Conservation (phyloP, 2,113 vertebrate genomes). For the sheep (Ovis aries) region DNA sequence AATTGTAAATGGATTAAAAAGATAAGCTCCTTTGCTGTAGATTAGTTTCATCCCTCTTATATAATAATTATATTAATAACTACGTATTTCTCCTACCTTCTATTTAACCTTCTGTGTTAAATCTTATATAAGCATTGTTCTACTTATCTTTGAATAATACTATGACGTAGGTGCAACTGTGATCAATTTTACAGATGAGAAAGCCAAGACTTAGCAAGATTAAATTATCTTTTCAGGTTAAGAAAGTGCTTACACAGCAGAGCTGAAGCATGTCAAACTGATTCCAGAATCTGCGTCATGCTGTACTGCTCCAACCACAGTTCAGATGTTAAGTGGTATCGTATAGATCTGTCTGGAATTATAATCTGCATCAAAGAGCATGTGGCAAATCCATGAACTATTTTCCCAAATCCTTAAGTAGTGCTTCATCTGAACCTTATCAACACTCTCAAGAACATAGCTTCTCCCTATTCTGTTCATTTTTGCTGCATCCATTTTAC, state of each 20-base stretch:
- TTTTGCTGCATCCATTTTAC: neutral
- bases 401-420: neutral
- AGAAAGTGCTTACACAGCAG: neutral
- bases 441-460: neutral
- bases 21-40: neutral
- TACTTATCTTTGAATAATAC: neutral
- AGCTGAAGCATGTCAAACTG: neutral
- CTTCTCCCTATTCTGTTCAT: neutral
- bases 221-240: neutral
- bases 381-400: neutral
- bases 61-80: neutral
- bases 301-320: neutral
- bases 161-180: neutral
- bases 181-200: neutral
- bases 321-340: neutral
- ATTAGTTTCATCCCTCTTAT: neutral
- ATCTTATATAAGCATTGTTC: neutral
- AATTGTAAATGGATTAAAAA: neutral
- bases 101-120: neutral
- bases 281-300: neutral
- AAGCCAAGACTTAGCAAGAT: neutral
- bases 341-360: neutral
- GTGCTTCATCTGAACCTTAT: neutral
- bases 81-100: neutral
- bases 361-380: neutral